phyloP scores from a whole-genome alignment of 2,888 invertebrate genomes.

The Diarsia brunnea region DNA sequence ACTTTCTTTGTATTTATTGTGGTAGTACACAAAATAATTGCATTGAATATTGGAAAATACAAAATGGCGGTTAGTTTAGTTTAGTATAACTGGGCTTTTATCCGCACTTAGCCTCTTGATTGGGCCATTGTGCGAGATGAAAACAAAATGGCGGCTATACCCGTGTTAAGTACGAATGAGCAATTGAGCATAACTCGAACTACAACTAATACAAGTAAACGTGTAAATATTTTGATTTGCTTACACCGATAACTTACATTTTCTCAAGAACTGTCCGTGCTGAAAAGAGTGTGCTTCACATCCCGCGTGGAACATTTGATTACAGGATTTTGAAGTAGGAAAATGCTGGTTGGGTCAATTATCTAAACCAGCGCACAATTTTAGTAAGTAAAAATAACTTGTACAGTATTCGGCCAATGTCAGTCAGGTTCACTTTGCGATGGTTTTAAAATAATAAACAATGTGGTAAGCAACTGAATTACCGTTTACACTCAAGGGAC shows the following conservation, averaged over 20 bases:
- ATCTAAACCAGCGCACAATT: neutral
- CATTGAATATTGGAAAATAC: neutral
- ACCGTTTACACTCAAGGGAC: neutral
- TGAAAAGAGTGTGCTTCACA: too few species aligned
- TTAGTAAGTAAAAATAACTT: neutral
- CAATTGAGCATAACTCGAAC: too few species aligned
- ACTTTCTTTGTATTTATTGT: constrained; percentile 17
- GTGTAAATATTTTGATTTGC: too few species aligned
- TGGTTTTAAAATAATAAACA: neutral
- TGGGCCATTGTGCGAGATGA: too few species aligned
- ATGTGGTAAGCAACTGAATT: neutral
- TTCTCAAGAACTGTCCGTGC: too few species aligned
- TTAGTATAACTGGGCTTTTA: too few species aligned
- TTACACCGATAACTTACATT: too few species aligned
- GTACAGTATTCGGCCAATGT: neutral
- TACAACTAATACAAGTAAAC: too few species aligned
- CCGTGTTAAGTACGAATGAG: too few species aligned
- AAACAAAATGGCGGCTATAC: neutral
- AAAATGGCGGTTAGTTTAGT: neutral
- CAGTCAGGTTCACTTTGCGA: neutral
- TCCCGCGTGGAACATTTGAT: too few species aligned
- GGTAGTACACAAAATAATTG: neutral
- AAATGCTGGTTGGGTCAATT: neutral
- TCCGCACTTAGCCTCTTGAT: too few species aligned
- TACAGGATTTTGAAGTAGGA: neutral